A percentile compares a stretch with the other conserved stretches of the same genome.
phyloP scores from a whole-genome alignment of 2,113 vertebrate species.

The Seriola aureovittata region DNA sequence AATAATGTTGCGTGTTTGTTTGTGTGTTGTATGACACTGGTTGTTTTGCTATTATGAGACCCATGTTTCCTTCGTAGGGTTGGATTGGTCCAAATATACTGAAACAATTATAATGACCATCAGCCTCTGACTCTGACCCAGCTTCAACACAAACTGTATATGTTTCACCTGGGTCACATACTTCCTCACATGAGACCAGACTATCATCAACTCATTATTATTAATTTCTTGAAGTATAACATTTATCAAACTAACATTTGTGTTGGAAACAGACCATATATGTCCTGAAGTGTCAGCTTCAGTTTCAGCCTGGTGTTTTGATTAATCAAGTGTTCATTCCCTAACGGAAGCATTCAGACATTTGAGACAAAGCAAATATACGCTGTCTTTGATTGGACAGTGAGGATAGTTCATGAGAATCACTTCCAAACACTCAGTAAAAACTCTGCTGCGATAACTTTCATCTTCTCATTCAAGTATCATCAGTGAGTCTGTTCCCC shows the following conservation, averaged over 20 bases:
- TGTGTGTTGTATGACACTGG: no score
- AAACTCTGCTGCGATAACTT: conserved; percentile 71
- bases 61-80: no score
- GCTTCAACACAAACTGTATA: not conserved
- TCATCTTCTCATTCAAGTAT: conserved; percentile 32
- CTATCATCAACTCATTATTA: conserved; percentile 66
- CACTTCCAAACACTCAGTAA: conserved; percentile 42
- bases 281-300: conserved; percentile 64
- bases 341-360: conserved; percentile 76
- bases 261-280: conserved; percentile 63
- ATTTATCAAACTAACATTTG: conserved; percentile 75
- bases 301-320: conserved; percentile 74
- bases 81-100: not conserved
- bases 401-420: conserved; percentile 68
- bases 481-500: conserved; percentile 13
- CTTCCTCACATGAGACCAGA: conserved; percentile 36
- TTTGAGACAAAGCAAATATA: conserved; percentile 74
- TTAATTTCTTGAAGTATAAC: conserved; percentile 65
- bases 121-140: not conserved
- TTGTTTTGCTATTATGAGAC: no score
- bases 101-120: not conserved
- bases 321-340: conserved; percentile 81
- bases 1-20: no score
- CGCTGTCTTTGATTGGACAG: conserved; percentile 64
- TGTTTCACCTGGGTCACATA: conserved; percentile 37